phyloP scores from a whole-genome alignment of 2,888 invertebrate species.

The Pristionchus japonicus region DNA sequence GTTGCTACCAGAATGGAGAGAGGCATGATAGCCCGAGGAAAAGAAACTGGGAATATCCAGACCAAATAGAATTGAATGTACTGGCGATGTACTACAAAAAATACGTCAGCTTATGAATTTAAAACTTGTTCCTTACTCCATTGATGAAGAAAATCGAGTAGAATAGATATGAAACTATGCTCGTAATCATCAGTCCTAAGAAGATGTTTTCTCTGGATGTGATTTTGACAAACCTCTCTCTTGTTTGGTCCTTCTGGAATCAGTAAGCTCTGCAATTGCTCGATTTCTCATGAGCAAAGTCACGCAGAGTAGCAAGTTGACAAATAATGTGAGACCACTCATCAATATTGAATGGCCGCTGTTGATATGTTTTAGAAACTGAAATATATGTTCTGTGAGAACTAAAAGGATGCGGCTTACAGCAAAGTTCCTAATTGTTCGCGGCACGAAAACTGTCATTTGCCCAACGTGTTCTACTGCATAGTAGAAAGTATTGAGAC shows the following conservation, averaged over 20 bases:
- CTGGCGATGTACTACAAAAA: neutral
- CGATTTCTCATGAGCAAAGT: neutral
- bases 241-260: neutral
- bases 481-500: neutral
- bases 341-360: neutral
- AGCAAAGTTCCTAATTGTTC: neutral
- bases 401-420: neutral
- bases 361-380: neutral
- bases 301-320: neutral
- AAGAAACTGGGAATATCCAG: neutral
- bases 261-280: neutral
- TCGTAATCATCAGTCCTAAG: neutral
- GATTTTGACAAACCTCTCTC: neutral
- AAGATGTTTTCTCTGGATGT: neutral
- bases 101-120: neutral
- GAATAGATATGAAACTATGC: neutral
- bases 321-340: neutral
- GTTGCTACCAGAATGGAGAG: neutral
- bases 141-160: neutral
- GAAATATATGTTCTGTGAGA: no score
- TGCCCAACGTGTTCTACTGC: neutral
- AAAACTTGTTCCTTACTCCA: neutral
- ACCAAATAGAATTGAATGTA: neutral
- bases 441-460: neutral
- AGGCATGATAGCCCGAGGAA: neutral